These are phyloP conservation scores for Latheticus oryzae DNA, from an alignment of 2,888 invertebrate genomes.

Conservation along the genomic window DNA sequence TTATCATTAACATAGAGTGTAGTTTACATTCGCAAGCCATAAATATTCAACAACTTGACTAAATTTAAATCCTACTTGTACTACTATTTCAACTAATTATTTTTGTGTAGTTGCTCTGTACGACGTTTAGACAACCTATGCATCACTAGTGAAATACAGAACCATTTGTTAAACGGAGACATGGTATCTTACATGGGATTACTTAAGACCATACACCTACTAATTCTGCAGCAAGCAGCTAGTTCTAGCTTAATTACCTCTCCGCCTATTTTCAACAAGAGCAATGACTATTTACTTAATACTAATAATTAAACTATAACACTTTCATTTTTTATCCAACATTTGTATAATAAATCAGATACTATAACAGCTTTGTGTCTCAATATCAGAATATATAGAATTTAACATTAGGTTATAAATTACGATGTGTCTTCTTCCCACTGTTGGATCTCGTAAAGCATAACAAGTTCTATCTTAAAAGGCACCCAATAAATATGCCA, in stretches of 20 bases:
- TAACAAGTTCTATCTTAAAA: constrained; percentile 49
- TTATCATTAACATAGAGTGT: constrained; percentile 13
- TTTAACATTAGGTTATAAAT: constrained; percentile 45
- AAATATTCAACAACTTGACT: constrained; percentile 33
- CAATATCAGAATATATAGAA: constrained; percentile 41
- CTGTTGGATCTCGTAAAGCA: constrained; percentile 53
- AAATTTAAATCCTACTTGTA: constrained; percentile 41
- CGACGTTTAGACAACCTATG: constrained; percentile 41
- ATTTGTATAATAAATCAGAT: constrained; percentile 22
- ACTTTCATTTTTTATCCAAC: no score
- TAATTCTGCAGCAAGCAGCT: constrained; percentile 30
- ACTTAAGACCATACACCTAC: constrained; percentile 44
- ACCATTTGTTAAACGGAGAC: constrained; percentile 43
- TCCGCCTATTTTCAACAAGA: not conserved
- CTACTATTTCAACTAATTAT: constrained; percentile 40
- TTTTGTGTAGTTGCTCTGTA: constrained; percentile 41
- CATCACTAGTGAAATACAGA: constrained; percentile 44
- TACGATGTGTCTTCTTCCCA: constrained; percentile 52
- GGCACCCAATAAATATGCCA: constrained; percentile 55
- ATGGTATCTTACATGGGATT: constrained; percentile 44
- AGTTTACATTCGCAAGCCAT: constrained; percentile 17
- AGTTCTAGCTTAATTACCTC: constrained; percentile 10
- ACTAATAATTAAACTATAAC: no score
- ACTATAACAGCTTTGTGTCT: constrained; percentile 11
- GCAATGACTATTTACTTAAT: constrained; percentile 2